These are phyloP conservation scores for Phyllostomus hastatus DNA, from an alignment of 2,113 vertebrate species.

Conservation along the genomic window DNA sequence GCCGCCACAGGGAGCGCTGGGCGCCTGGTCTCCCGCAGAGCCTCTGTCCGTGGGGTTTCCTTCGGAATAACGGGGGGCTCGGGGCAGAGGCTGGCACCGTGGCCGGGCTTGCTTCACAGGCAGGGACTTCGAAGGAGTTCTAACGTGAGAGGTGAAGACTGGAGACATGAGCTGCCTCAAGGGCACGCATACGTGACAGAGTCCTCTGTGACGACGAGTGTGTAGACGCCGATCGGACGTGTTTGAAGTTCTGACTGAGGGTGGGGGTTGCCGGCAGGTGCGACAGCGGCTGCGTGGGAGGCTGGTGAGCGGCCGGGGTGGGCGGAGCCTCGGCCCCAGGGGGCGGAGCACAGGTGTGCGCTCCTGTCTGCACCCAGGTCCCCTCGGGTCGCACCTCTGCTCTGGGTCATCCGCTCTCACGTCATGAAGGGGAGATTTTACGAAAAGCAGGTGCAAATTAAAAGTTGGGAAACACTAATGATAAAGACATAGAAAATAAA, in stretches of 20 bases:
- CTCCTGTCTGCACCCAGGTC: rapidly evolving
- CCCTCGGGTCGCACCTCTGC: not conserved
- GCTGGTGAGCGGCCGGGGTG: rapidly evolving
- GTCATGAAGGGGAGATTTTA: not conserved
- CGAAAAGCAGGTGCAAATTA: not conserved
- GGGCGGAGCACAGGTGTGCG: too few species aligned
- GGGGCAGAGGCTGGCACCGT: not conserved
- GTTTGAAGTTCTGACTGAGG: not conserved
- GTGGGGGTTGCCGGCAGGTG: rapidly evolving
- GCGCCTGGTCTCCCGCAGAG: not conserved
- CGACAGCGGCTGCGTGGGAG: rapidly evolving
- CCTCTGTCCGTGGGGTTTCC: not conserved
- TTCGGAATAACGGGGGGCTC: not conserved
- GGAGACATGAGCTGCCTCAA: not conserved
- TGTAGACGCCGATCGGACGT: rapidly evolving
- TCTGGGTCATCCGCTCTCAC: not conserved
- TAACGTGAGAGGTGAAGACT: not conserved
- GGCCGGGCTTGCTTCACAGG: not conserved
- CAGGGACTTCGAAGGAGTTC: not conserved
- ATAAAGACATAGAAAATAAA: not conserved
- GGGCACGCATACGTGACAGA: rapidly evolving
- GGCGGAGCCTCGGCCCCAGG: too few species aligned
- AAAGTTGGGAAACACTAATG: not conserved
- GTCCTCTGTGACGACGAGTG: rapidly evolving
- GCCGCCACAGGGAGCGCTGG: rapidly evolving